Conservation (phyloP, 2,888 invertebrate genomes). For the Drosophila longiperda region DNA sequence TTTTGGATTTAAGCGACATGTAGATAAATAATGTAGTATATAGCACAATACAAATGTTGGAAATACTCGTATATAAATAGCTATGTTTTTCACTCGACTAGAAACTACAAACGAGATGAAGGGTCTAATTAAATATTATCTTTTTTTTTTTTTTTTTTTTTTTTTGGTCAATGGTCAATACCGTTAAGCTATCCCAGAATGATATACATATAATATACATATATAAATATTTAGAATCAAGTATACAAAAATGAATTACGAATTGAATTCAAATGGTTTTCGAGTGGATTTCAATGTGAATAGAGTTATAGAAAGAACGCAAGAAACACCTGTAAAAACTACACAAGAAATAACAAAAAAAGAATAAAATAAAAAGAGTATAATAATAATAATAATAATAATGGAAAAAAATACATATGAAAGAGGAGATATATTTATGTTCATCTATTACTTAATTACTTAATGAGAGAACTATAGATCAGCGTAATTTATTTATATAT, state of each 20-base stretch:
- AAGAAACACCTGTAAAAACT: constrained; percentile 83
- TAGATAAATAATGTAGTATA: constrained; percentile 21
- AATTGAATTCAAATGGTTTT: constrained; percentile 44
- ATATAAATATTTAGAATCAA: constrained; percentile 16
- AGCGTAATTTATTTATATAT: constrained; percentile 11
- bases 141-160: not conserved
- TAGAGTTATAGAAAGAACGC: constrained; percentile 41
- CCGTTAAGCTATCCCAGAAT: constrained; percentile 23
- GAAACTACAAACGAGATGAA: constrained; percentile 25
- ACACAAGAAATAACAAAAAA: constrained; percentile 53
- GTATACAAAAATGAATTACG: constrained; percentile 34
- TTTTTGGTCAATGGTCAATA: not conserved
- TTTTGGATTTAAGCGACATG: constrained; percentile 51
- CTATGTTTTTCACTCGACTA: constrained; percentile 33
- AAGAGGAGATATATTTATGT: constrained; percentile 36
- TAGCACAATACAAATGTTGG: constrained; percentile 17
- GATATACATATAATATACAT: constrained; percentile 7
- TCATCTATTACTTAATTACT: constrained; percentile 32
- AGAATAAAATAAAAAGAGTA: constrained; percentile 37
- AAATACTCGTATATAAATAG: constrained; percentile 18
- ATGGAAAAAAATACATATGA: constrained; percentile 41
- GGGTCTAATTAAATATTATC: constrained; percentile 9
- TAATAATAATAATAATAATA: constrained; percentile 49
- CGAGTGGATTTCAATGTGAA: constrained; percentile 30
- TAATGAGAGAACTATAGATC: constrained; percentile 31